Base-by-base conservation (phyloP, 2,797 vertebrate genomes). In the Holocentrus rufus region DNA sequence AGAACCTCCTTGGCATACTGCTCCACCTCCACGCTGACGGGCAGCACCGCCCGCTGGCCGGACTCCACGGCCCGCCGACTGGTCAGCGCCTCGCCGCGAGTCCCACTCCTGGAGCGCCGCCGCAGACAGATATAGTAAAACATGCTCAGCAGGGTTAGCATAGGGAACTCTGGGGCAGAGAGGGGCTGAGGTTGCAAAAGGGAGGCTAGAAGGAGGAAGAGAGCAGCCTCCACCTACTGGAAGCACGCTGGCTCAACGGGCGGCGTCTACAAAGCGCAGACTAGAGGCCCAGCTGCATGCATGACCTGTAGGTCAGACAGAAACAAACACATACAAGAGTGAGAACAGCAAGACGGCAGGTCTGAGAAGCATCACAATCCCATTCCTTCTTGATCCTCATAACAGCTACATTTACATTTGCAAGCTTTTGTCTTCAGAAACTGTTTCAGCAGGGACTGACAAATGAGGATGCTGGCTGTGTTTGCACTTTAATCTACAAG, bases 121-220 rank as follows among this genome's bases (percentile, higher is more conserved):
- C 97, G 96, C 92, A 99, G 95, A 95, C 97, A 99, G 87, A 98
- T 97, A 91, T 98, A 99, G 94, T 99, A 99, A 96, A 98, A 98
- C 97, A 99, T 98, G 93, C 96, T 98, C 95, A 99, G 93, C 91
- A 96, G 93, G 92, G 97, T 98, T 96, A 99, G 94, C 97, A 99
- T 98, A 95, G 93, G 96, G 95, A 97, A 96, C 90, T 94, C 93
- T 81, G 93, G 93, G 85, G 91, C 65, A 71, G 78, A 92, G 84
- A 92, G 82, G 71, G 74, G 81, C 74, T 61, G 80, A 39, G 18
- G 42, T 79, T 74, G 83, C 77, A 87, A 34, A 87, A 85, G 18
- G 15, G 80, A 67, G 84, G 72, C 63, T 77, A 84, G 50, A 15
- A 10, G 85, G 82, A 86, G 83, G 86, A 88, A 79, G 74, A 83